Evolutionary conservation across 2,113 vertebrate genomes (phyloP), one percentile per base, ranked within the genome.

Genomic region (Haemorhous mexicanus): DNA sequence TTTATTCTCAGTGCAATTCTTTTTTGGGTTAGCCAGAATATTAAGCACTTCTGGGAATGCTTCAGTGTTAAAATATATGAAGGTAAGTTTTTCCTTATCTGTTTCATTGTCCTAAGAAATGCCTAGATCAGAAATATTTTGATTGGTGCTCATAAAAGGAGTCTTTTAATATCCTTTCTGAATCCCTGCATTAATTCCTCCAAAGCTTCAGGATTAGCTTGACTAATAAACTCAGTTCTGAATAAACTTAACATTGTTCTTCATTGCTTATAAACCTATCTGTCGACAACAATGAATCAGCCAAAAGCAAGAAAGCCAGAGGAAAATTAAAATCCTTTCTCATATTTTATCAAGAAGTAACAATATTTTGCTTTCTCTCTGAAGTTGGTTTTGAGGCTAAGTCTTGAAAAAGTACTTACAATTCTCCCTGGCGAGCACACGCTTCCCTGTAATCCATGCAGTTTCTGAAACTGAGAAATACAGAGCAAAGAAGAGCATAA

Each of bases 201-300:
- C 56, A 68, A 77, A 84, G 68, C 78, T 70, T 80, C 85, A 84
- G 81, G 89, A 94, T 94, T 93, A 93, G 32, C 35, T 79, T 79
- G 32, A 46, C 59, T 55, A 80, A 85, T 73, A 92, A 95, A 93
- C 72, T 89, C 56, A 33, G 15, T 66, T 96, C 41, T 89, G 70
- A 94, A 90, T 64, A 91, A 91, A 78, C 13, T 89, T 64, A 62
- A 55, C 4, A 9, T 46, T 80, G 50, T 70, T 92, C 62, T 85
- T 93, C 9, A 3, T 73, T 82, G 47, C 73, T 91, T 93, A 76
- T 91, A 93, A 93, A 84, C 20, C 5, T 80, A 47, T 90, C 81
- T 67, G 33, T 61, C 13, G 46, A 44, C 58, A 79, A 11, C 27
- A 94, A 46, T 59, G 49, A 93, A 79, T 89, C 94, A 92, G 49